These are phyloP conservation scores for Dascillus cervinus DNA, from an alignment of 2,888 invertebrate genomes.

Conservation along the genomic window DNA sequence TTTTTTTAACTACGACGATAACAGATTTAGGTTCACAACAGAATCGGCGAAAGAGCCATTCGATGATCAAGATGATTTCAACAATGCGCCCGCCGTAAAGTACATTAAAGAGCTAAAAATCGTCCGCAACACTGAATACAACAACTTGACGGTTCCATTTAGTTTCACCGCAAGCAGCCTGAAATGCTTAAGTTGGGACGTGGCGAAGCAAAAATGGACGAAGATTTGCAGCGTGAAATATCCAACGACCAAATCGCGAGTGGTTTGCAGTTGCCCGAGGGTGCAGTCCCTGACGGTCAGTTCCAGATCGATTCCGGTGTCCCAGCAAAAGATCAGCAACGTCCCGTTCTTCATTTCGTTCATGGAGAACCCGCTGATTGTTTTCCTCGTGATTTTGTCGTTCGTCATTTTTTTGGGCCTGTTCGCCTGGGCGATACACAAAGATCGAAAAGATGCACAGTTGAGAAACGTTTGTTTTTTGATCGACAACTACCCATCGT, in stretches of 20 bases:
- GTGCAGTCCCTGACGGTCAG: not conserved
- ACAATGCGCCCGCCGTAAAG: not conserved
- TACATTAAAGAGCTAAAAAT: not conserved
- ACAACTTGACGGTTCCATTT: not conserved
- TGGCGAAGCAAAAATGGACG: not conserved
- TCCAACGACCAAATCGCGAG: not conserved
- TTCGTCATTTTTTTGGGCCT: conserved; percentile 4
- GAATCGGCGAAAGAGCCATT: too few relatives aligned
- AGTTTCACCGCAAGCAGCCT: conserved; percentile 1
- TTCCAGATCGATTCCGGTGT: not conserved
- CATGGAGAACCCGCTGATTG: conserved; percentile 2
- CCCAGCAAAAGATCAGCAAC: not conserved
- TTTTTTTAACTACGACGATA: not conserved
- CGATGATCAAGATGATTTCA: not conserved
- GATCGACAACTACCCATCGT: conserved; percentile 6
- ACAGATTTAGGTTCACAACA: too few relatives aligned
- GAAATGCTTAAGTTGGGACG: conserved; percentile 2
- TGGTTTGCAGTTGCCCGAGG: conserved; percentile 2
- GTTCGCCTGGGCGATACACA: conserved; percentile 3
- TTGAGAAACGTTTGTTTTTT: conserved; percentile 4
- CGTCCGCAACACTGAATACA: not conserved
- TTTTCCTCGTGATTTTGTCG: conserved; percentile 1
- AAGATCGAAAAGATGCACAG: conserved; percentile 3
- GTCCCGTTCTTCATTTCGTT: not conserved
- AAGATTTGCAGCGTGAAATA: conserved; percentile 1